Evolutionary conservation across 2,797 vertebrate species (phyloP), one percentile per base, ranked within the genome.

Genomic region (Pseudochromis fuscus): DNA sequence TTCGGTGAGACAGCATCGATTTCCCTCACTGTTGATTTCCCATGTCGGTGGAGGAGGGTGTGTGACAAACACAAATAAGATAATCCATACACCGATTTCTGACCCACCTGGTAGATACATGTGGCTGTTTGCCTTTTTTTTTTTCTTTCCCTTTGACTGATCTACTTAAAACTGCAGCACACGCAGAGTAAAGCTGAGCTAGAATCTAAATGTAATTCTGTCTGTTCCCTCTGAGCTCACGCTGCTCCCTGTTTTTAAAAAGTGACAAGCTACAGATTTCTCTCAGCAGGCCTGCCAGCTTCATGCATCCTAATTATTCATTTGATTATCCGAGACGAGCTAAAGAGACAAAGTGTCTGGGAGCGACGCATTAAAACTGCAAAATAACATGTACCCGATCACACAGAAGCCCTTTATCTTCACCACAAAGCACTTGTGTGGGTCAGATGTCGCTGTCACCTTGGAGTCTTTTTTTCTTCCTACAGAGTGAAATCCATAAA

Each of bases 241-340:
- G 58, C 70, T 72, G 64, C 51, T 57, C 24, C 50, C 40, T 57
- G 24, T 59, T 75, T 76, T 33, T n/a, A 59, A 51, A 33, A 64
- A 45, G 67, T 42, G 72, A 75, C 23, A 66, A 27, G 61, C 58
- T 57, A 62, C 48, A 71, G 66, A 68, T 71, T 77, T 62, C 58
- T 71, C 63, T 51, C 52, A 57, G 74, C 83, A 78, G 68, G 61
- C 40, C 56, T 59, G 68, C 51, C 40, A 46, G 38, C 28, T 27
- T 65, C 23, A 12, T 9, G 57, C 59, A 58, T 57, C 24, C 67
- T 45, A 84, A 76, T 82, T 64, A 73, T 66, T 62, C 30, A 48
- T 81, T 75, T 67, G 52, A 72, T 82, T 59, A 59, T 1, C 28
- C 21, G 51, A 73, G 30, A 65, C 44, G 18, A 66, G 38, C 10